Base-by-base conservation (phyloP, 2,113 vertebrate species). In the Oncorhynchus nerka region DNA sequence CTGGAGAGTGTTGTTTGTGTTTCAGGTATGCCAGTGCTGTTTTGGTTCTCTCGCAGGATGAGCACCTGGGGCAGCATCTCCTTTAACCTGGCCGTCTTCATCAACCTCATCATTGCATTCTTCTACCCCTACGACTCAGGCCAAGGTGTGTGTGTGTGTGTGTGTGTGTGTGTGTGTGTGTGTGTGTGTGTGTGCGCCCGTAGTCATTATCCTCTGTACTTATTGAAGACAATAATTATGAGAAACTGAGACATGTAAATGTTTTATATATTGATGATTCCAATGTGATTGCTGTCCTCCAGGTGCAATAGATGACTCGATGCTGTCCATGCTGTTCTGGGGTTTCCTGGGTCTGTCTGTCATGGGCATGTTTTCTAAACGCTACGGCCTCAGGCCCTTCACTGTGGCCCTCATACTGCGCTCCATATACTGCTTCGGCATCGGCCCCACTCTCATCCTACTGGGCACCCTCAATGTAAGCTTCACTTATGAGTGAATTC, bases 21-120 rank as follows among this genome's bases (percentile, higher is more conserved):
- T 24, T 64, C 74, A 99, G 97, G 97, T 86, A 99, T 98, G 96
- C 96, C 97, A 0, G 91, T 98, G 79, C 93, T 99, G 84, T 99
- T 95, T 89, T 99, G 97, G 97, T 99, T 98, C 94, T 99, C 98
- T 79, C 93, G 96, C 81, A 95, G 96, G 89, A 99, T 99, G 97
- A 95, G 94, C 0, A 90, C 99, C 75, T 99, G 98, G 98, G 97
- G 98, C 73, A 97, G 95, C 79, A 97, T 99, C 85, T 99, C 98
- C 85, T 99, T 99, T 91, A 98, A 98, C 84, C 93, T 99, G 77
- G 98, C 98, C 0, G 97, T 99, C 81, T 98, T 98, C 84, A 95
- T 99, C 93, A 99, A 99, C 91, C 95, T 99, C 86, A 98, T 99
- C 90, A 99, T 99, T 2, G 98, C 97, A 82, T 96, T 99, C 87